Evolutionary conservation across 2,888 invertebrate species (phyloP).

Genomic region (Carcina quercana): DNA sequence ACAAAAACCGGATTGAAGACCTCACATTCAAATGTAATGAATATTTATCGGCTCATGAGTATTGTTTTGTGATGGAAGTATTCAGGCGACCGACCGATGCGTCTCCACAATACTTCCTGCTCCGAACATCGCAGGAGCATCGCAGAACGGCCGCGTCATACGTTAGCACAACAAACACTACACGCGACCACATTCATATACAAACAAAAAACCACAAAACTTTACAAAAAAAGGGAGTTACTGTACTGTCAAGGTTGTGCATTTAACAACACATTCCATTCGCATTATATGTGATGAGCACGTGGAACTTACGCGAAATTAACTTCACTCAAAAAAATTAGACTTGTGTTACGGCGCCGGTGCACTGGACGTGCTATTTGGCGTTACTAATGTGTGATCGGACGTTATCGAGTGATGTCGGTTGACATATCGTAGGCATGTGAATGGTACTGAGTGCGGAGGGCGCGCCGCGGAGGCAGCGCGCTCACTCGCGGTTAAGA

Average conservation of each 20-base stretch:
- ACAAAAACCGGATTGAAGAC: slow-evolving; percentile 57
- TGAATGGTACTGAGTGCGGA: slow-evolving; percentile 47
- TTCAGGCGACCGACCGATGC: slow-evolving; percentile 32
- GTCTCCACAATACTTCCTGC: slow-evolving; percentile 39
- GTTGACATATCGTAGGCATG: slow-evolving; percentile 60
- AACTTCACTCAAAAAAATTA: slow-evolving; percentile 38
- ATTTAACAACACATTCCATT: slow-evolving; percentile 63
- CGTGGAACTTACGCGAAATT: slow-evolving; percentile 34
- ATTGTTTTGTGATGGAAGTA: slow-evolving; percentile 22
- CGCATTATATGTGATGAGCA: slow-evolving; percentile 26
- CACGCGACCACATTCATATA: slow-evolving; percentile 37
- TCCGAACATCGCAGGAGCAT: slow-evolving; percentile 36
- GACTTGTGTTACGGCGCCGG: slow-evolving; percentile 26
- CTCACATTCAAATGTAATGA: slow-evolving; percentile 43
- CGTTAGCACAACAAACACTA: slow-evolving; percentile 35
- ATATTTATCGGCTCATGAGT: slow-evolving; percentile 39
- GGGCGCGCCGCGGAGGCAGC: slow-evolving; percentile 66
- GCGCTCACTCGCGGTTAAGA: slow-evolving; percentile 68
- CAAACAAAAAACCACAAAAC: slow-evolving; percentile 34
- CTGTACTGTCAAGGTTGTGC: slow-evolving; percentile 44
- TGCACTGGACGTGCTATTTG: slow-evolving; percentile 50
- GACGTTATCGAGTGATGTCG: slow-evolving; percentile 51
- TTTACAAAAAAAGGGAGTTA: slow-evolving; percentile 36
- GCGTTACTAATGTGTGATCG: slow-evolving; percentile 52
- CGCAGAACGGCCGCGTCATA: slow-evolving; percentile 33